Percentiles rank a stretch among this genome's conserved stretches.
These are phyloP conservation scores for Salminus brasiliensis DNA, from an alignment of 2,113 vertebrate genomes.

Conservation along the genomic window DNA sequence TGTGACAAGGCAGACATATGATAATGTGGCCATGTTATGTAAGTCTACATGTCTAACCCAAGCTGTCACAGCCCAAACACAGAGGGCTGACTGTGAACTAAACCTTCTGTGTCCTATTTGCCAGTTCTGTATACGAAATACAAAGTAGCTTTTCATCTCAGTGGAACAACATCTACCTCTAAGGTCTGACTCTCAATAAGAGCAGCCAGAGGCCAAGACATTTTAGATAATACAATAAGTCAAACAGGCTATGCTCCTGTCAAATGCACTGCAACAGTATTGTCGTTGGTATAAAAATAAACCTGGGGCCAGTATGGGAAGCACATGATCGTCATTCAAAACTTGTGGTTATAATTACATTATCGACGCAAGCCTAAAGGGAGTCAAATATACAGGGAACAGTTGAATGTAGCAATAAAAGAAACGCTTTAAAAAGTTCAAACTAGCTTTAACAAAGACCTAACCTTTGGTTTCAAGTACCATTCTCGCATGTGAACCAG, in stretches of 20 bases:
- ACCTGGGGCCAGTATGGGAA: neutral
- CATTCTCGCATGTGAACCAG: slow-evolving; percentile 23
- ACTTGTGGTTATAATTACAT: neutral
- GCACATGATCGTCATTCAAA: neutral
- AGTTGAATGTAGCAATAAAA: neutral
- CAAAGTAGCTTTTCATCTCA: neutral
- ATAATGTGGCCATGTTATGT: neutral
- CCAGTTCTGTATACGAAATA: neutral
- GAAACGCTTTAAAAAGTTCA: neutral
- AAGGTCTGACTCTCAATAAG: neutral
- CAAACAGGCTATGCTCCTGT: neutral
- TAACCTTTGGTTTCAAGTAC: slow-evolving; percentile 36
- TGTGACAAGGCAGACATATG: neutral
- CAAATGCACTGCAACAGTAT: neutral
- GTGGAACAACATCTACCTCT: neutral
- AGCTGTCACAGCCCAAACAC: neutral
- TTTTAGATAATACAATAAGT: neutral
- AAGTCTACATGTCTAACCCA: neutral
- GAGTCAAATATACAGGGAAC: neutral
- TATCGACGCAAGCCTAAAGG: neutral
- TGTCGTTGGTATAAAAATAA: neutral
- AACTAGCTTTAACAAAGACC: slow-evolving; percentile 14
- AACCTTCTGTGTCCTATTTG: neutral
- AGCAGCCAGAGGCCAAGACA: neutral
- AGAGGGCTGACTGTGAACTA: neutral